phyloP scores from a whole-genome alignment of 2,797 vertebrate genomes.

The Gadopsis marmoratus region DNA sequence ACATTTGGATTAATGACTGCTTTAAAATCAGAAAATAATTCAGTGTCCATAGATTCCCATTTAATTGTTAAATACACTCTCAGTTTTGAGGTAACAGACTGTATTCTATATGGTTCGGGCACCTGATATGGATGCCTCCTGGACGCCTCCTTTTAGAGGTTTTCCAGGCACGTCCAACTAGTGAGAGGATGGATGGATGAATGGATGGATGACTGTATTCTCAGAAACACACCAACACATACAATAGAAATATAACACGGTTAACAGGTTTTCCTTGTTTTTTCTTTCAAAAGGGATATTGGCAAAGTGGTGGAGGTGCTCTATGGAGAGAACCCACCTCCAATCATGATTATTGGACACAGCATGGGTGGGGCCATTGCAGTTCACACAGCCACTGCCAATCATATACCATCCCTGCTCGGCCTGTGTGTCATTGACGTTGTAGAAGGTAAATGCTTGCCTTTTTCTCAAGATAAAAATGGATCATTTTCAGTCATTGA shows the following conservation, averaged over 20 bases:
- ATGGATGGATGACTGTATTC: not conserved
- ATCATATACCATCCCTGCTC: constrained; percentile 91
- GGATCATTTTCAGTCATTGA: not conserved
- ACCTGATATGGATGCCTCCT: no score
- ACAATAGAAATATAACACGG: not conserved
- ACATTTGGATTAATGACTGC: not conserved
- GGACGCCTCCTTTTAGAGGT: no score
- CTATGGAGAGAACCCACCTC: constrained; percentile 94
- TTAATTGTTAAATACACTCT: not conserved
- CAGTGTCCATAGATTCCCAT: no score
- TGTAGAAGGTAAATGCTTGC: constrained; percentile 90
- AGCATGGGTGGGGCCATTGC: constrained; percentile 99
- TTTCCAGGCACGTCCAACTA: no score
- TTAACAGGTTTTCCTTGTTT: not conserved
- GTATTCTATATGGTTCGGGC: no score
- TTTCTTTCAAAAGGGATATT: constrained; percentile 86
- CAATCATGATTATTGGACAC: constrained; percentile 97
- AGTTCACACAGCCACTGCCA: constrained; percentile 92
- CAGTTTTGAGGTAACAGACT: not conserved
- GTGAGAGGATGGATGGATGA: no score
- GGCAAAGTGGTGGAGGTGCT: constrained; percentile 94
- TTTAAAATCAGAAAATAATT: not conserved
- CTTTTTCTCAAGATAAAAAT: not conserved
- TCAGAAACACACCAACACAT: not conserved
- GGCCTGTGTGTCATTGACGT: constrained; percentile 98